Conservation (phyloP, 2,113 vertebrate genomes). For the Bubo bubo region DNA sequence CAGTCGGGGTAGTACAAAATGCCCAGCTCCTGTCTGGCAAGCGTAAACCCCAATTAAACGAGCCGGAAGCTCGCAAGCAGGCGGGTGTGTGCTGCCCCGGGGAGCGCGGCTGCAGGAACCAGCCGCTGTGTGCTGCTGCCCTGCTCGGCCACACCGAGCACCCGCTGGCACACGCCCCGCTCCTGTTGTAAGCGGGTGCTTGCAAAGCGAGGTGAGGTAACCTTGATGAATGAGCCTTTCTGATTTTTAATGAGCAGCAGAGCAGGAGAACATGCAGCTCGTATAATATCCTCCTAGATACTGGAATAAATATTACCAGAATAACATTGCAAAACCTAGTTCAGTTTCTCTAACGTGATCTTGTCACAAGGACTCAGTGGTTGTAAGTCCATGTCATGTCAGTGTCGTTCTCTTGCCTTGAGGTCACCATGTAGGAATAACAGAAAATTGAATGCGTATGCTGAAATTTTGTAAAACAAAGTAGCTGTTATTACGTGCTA, state of each 20-base stretch:
- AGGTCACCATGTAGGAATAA: background rate
- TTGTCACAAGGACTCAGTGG: background rate
- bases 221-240: background rate
- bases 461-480: no score
- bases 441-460: background rate
- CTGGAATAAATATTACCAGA: no score
- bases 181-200: no score
- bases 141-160: background rate
- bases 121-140: background rate
- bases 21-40: background rate
- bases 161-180: no score
- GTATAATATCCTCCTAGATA: no score
- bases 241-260: no score
- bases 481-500: fast-evolving
- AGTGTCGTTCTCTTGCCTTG: background rate
- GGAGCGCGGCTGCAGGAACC: no score
- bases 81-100: no score
- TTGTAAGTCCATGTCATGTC: fast-evolving
- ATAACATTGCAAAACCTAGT: background rate
- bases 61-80: no score
- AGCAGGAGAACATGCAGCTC: background rate
- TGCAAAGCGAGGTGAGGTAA: background rate
- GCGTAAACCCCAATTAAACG: no score
- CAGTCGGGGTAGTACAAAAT: fast-evolving
- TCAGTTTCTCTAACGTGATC: background rate